Percentiles rank a stretch among this genome's conserved stretches.
phyloP scores from a whole-genome alignment of 2,113 vertebrate genomes.

The Marcusenius ussheri region DNA sequence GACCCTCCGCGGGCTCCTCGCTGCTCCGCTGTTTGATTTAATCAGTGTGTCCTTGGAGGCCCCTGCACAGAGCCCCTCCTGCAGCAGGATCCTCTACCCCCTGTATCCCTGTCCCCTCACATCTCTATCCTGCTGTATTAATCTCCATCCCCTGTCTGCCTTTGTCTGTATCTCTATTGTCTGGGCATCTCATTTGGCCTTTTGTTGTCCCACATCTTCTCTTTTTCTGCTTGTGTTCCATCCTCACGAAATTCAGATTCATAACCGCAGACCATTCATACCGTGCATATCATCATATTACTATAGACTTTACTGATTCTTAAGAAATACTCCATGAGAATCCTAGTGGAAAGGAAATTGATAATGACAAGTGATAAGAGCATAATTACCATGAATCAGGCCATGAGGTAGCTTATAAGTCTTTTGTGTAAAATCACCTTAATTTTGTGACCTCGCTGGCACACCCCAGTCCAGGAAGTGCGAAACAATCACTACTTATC shows the following conservation, averaged over 20 bases:
- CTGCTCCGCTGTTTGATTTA: conserved; percentile 51
- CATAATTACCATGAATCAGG: neutral
- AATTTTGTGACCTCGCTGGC: neutral
- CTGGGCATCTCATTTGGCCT: neutral
- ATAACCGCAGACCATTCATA: neutral
- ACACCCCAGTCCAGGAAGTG: neutral
- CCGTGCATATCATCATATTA: neutral
- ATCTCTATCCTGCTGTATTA: neutral
- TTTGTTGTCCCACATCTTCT: neutral
- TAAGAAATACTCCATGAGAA: neutral
- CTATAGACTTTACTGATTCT: neutral
- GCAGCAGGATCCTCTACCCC: neutral
- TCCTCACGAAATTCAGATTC: neutral
- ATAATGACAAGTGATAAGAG: neutral
- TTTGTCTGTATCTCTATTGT: neutral
- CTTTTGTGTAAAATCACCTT: neutral
- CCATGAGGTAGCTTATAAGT: neutral
- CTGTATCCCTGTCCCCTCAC: neutral
- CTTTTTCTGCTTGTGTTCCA: neutral
- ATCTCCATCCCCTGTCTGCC: neutral
- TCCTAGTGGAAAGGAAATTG: neutral
- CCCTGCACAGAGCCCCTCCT: neutral
- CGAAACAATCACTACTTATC: neutral
- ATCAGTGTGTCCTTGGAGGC: conserved; percentile 49
- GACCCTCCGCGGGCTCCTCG: conserved; percentile 40